These are phyloP conservation scores for Pollenia amentaria DNA, from an alignment of 2,888 invertebrate species.

Conservation along the genomic window DNA sequence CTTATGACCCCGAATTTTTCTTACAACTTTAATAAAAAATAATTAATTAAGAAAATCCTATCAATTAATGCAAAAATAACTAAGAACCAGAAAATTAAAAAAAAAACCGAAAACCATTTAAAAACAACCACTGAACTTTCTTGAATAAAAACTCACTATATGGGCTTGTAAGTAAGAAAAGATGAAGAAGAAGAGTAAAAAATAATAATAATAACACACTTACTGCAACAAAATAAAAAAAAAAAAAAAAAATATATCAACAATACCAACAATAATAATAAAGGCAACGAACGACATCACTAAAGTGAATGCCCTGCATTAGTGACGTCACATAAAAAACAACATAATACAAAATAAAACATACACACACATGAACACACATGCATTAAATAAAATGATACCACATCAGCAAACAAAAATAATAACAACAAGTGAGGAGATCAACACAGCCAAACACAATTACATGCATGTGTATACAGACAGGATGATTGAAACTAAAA, in stretches of 20 bases:
- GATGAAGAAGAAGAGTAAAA: slow-evolving; percentile 1
- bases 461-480: neutral
- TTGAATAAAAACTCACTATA: slow-evolving; percentile 14
- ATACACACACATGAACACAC: slow-evolving; percentile 16
- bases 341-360: slow-evolving; percentile 22
- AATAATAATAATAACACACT: slow-evolving; percentile 44
- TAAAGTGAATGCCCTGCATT: slow-evolving; percentile 81
- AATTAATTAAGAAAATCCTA: slow-evolving; percentile 45
- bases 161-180: neutral
- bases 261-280: slow-evolving; percentile 69
- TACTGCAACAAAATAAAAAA: slow-evolving; percentile 43
- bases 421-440: slow-evolving; percentile 60
- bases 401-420: slow-evolving; percentile 47
- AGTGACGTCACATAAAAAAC: slow-evolving; percentile 75
- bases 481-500: slow-evolving; percentile 49
- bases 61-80: slow-evolving; percentile 37
- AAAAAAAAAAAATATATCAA: slow-evolving; percentile 63
- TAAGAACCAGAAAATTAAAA: neutral
- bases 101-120: neutral
- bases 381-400: slow-evolving; percentile 58
- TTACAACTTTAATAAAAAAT: slow-evolving; percentile 1
- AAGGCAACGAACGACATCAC: slow-evolving; percentile 73
- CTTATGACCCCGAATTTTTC: neutral
- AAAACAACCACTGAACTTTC: slow-evolving; percentile 55
- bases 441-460: slow-evolving; percentile 33